Evolutionary conservation across 1,140 invertebrate species (phyloP).

Genomic region (Vanessa tameamea): DNA sequence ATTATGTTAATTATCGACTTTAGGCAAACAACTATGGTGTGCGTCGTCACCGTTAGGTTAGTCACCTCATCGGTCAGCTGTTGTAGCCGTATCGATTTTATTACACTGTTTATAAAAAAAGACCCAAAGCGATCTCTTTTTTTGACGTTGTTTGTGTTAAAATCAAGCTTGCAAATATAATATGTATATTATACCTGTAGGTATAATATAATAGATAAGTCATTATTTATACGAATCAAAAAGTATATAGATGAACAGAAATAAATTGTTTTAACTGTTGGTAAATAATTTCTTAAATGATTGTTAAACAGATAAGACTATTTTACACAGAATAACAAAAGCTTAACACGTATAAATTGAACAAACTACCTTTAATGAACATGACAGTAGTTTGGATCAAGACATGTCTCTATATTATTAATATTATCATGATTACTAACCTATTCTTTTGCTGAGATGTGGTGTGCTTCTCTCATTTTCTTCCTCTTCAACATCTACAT

Average conservation of each 20-base stretch:
- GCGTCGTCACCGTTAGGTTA: neutral
- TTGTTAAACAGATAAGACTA: neutral
- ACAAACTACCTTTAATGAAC: neutral
- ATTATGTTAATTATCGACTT: neutral
- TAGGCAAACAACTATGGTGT: neutral
- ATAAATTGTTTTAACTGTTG: neutral
- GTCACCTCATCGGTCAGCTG: constrained; percentile 11
- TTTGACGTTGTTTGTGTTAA: neutral
- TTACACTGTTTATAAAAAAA: constrained; percentile 19
- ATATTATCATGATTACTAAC: constrained; percentile 45
- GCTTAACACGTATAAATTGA: too few relatives aligned
- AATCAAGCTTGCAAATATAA: too few relatives aligned
- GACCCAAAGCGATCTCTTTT: too few relatives aligned
- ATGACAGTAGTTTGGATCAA: neutral
- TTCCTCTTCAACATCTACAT: constrained; percentile 69
- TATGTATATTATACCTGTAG: neutral
- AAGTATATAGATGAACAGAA: neutral
- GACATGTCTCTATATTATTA: neutral
- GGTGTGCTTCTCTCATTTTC: constrained; percentile 57
- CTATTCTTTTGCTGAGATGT: constrained; percentile 63
- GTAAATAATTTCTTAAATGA: neutral
- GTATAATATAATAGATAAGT: neutral
- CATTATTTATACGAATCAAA: neutral
- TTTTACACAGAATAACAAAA: neutral
- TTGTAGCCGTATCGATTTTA: constrained; percentile 12